Conservation (phyloP, 2,113 vertebrate genomes). For the Varanus komodoensis region DNA sequence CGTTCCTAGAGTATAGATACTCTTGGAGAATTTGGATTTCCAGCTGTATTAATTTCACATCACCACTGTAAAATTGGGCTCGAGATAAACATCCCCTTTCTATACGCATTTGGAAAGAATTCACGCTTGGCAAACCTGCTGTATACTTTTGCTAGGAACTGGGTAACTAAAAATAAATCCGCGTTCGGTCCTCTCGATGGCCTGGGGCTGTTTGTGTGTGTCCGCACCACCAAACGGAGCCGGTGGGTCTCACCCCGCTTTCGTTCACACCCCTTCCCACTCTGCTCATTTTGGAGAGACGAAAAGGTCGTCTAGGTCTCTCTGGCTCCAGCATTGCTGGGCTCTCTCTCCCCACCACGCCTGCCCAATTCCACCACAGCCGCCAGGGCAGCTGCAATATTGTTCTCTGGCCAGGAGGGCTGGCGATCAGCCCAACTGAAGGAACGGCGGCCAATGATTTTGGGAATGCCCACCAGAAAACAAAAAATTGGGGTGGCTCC, state of each 20-base stretch:
- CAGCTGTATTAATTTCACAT: slow-evolving; percentile 3
- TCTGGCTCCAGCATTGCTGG: not conserved
- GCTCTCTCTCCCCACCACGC: not conserved
- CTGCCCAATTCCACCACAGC: not conserved
- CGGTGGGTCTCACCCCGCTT: not conserved
- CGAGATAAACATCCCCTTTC: not conserved
- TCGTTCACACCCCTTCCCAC: not conserved
- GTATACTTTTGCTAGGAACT: not conserved
- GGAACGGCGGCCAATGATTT: slow-evolving; percentile 52
- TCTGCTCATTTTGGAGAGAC: no score
- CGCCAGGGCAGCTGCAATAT: slow-evolving; percentile 38
- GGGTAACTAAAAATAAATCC: not conserved
- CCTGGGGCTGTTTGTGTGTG: not conserved
- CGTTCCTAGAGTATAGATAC: not conserved
- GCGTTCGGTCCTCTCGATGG: not conserved
- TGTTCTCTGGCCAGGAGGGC: slow-evolving; percentile 33
- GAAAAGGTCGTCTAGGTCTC: not conserved
- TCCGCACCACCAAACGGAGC: not conserved
- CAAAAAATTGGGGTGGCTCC: not conserved
- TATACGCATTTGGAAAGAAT: slow-evolving; percentile 8
- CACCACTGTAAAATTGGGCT: not conserved
- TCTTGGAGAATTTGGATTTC: not conserved
- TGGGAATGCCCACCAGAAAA: slow-evolving; percentile 43
- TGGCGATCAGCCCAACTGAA: slow-evolving; percentile 46
- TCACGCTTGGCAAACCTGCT: not conserved